phyloP scores from a whole-genome alignment of 2,797 vertebrate species.

The Anguilla megastoma region DNA sequence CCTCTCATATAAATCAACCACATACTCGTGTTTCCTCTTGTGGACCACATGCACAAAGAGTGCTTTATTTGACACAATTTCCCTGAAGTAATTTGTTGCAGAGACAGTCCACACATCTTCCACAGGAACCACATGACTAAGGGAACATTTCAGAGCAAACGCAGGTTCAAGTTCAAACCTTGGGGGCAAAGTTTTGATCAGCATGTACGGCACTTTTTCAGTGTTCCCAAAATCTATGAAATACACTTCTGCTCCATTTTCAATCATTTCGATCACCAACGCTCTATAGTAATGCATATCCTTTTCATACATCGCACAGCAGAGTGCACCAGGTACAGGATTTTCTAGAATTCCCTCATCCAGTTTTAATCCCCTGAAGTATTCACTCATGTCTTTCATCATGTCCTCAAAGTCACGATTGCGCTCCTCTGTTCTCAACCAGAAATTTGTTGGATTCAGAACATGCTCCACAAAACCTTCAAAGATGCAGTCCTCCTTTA shows the following conservation, averaged over 20 bases:
- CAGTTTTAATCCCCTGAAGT: slow-evolving; percentile 67
- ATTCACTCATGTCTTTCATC: slow-evolving; percentile 70
- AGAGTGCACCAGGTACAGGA: slow-evolving; percentile 77
- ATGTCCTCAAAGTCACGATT: slow-evolving; percentile 77
- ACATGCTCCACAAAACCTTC: slow-evolving; percentile 76
- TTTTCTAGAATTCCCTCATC: slow-evolving; percentile 76
- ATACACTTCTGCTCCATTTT: slow-evolving; percentile 71
- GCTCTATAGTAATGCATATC: slow-evolving; percentile 85
- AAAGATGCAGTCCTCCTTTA: slow-evolving; percentile 66
- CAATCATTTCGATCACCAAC: slow-evolving; percentile 70
- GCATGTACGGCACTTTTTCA: slow-evolving; percentile 76
- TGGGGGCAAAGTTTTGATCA: slow-evolving; percentile 82
- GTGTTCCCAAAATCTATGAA: slow-evolving; percentile 92
- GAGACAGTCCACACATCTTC: slow-evolving; percentile 77
- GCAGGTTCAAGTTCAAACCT: slow-evolving; percentile 72
- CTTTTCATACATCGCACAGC: slow-evolving; percentile 83
- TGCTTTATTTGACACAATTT: slow-evolving; percentile 67
- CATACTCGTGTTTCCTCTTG: slow-evolving; percentile 66
- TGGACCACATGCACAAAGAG: slow-evolving; percentile 72
- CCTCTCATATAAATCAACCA: slow-evolving; percentile 70
- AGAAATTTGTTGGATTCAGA: slow-evolving; percentile 83
- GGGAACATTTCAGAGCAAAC: slow-evolving; percentile 82
- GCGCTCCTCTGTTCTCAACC: slow-evolving; percentile 77
- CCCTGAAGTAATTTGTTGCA: slow-evolving; percentile 76
- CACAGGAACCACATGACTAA: slow-evolving; percentile 70